phyloP scores from a whole-genome alignment of 2,888 invertebrate genomes.

The Apomyelois bistriatella region DNA sequence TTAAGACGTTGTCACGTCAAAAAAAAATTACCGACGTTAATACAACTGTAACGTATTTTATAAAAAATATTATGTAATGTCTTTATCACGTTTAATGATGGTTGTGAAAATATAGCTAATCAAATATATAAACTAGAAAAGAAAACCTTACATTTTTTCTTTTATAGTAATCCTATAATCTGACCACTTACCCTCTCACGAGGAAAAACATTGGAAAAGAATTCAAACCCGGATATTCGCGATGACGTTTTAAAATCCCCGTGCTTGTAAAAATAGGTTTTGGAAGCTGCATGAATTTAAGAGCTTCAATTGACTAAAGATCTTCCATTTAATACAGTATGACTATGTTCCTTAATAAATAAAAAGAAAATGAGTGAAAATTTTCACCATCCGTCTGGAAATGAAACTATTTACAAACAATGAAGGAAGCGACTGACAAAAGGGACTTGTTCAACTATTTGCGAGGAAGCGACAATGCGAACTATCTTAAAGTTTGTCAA shows the following conservation, averaged over 20 bases:
- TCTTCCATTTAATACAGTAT: not conserved
- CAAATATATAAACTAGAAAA: no score
- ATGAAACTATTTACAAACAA: not conserved
- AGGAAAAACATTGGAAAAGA: slow-evolving; percentile 3
- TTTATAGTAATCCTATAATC: slow-evolving; percentile 7
- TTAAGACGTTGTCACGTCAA: no score
- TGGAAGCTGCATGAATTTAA: not conserved
- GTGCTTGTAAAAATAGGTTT: not conserved
- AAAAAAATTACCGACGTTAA: no score
- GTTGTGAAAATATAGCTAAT: no score
- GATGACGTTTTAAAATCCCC: slow-evolving; percentile 2
- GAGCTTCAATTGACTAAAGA: not conserved
- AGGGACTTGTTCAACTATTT: not conserved
- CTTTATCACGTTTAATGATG: no score
- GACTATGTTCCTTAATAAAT: not conserved
- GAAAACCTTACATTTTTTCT: not conserved
- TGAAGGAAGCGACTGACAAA: not conserved
- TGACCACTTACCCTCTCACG: not conserved
- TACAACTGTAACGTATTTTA: no score
- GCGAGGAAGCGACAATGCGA: not conserved
- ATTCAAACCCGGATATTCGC: not conserved
- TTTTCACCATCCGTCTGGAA: not conserved
- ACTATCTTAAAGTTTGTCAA: no score
- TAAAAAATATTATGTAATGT: no score
- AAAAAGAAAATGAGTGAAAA: not conserved